Conservation (phyloP, 2,888 invertebrate species). For the Caradrina clavipalpis region DNA sequence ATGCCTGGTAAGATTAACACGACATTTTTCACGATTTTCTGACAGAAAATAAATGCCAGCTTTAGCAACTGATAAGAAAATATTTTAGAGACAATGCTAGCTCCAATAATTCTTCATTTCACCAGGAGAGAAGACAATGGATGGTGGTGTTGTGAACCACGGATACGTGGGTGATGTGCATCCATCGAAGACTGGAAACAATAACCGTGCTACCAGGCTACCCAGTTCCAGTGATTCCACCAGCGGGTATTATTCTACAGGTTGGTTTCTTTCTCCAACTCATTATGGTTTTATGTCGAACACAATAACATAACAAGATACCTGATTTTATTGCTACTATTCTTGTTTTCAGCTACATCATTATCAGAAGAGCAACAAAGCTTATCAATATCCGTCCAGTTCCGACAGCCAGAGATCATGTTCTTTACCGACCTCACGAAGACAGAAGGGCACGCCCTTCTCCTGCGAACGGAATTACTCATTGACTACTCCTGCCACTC, state of each 20-base stretch:
- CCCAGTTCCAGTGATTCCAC: constrained; percentile 91
- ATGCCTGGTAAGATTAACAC: constrained; percentile 82
- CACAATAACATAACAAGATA: not conserved
- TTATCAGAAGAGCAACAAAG: constrained; percentile 89
- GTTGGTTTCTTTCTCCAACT: constrained; percentile 59
- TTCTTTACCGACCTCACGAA: constrained; percentile 93
- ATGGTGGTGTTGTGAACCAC: constrained; percentile 93
- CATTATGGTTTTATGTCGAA: not conserved
- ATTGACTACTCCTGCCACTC: constrained; percentile 93
- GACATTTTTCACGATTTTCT: not conserved
- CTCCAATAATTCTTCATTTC: not conserved
- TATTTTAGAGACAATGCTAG: not conserved
- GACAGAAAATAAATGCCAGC: not conserved
- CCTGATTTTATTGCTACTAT: not conserved
- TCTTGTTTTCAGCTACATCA: constrained; percentile 81
- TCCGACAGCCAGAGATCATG: constrained; percentile 95
- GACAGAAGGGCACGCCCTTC: constrained; percentile 92
- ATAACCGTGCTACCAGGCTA: constrained; percentile 78
- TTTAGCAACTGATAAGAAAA: not conserved
- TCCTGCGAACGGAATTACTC: constrained; percentile 93
- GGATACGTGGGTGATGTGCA: constrained; percentile 92
- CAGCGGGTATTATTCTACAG: constrained; percentile 91
- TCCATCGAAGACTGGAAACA: constrained; percentile 73
- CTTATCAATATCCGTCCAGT: constrained; percentile 93
- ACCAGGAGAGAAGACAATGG: constrained; percentile 90